These are phyloP conservation scores for Drosophila funebris DNA, from an alignment of 1,140 invertebrate species.

Conservation along the genomic window DNA sequence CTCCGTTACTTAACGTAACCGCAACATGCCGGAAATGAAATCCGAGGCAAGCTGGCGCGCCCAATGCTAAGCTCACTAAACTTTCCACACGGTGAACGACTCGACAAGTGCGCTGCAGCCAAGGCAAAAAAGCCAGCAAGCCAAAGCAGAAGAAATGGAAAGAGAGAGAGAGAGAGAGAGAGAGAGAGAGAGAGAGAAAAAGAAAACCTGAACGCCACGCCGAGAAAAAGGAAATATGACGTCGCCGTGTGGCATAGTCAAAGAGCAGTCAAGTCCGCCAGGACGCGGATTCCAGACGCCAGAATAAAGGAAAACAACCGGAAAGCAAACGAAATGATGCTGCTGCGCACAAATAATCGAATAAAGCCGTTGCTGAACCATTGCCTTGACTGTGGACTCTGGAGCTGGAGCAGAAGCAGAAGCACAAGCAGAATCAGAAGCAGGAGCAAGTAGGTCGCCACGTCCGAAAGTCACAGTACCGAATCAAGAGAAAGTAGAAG, in stretches of 20 bases:
- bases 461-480: slow-evolving; percentile 6
- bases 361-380: slow-evolving; percentile 46
- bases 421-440: neutral
- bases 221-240: slow-evolving; percentile 67
- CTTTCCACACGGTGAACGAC: slow-evolving; percentile 72
- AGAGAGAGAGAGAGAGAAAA: neutral
- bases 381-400: neutral
- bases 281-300: neutral
- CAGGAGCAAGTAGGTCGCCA: neutral
- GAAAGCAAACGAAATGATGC: slow-evolving; percentile 73
- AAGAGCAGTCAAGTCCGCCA: slow-evolving; percentile 47
- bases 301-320: slow-evolving; percentile 59
- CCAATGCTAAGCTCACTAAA: slow-evolving; percentile 55
- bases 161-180: neutral
- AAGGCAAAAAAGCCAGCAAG: neutral
- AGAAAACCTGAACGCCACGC: neutral
- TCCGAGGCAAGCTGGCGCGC: slow-evolving; percentile 68
- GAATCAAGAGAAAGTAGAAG: neutral
- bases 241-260: slow-evolving; percentile 64
- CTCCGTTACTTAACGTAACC: slow-evolving; percentile 81
- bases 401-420: neutral
- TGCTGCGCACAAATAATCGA: slow-evolving; percentile 75
- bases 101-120: slow-evolving; percentile 58
- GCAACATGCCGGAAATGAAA: slow-evolving; percentile 82
- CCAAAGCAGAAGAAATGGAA: neutral